Percentiles rank a stretch among this genome's conserved stretches.
phyloP scores from a whole-genome alignment of 2,797 vertebrate species.

The Stomatorhinus walkeri region DNA sequence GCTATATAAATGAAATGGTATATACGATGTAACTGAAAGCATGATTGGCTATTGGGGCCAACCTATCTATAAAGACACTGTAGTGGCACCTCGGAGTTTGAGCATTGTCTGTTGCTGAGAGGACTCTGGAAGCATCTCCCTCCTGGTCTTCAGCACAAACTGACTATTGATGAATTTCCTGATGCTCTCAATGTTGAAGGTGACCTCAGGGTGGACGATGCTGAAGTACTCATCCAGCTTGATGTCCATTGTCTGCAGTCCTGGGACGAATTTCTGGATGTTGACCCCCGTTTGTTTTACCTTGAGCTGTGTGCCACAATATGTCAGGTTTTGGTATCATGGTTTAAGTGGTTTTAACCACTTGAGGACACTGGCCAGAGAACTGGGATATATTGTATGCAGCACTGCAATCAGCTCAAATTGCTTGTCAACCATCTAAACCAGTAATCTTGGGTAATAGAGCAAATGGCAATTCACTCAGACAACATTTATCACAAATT shows the following conservation, averaged over 20 bases:
- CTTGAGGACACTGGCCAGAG: background rate
- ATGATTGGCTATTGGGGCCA: background rate
- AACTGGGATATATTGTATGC: background rate
- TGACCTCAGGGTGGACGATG: slow-evolving; percentile 61
- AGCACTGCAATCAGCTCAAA: background rate
- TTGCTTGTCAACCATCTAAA: background rate
- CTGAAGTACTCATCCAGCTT: slow-evolving; percentile 59
- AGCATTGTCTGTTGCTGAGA: slow-evolving; percentile 44
- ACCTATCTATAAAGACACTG: background rate
- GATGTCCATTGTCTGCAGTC: slow-evolving; percentile 47
- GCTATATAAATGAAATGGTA: background rate
- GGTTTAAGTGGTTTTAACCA: background rate
- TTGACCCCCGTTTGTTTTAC: slow-evolving; percentile 65
- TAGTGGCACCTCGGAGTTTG: slow-evolving; percentile 55
- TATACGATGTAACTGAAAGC: background rate
- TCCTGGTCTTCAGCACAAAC: slow-evolving; percentile 56
- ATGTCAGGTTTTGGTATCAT: background rate
- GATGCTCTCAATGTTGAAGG: slow-evolving; percentile 54
- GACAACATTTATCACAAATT: background rate
- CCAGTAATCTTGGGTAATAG: background rate
- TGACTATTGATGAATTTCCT: slow-evolving; percentile 56
- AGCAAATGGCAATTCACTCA: background rate
- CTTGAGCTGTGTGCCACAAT: slow-evolving; percentile 49
- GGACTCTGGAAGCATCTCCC: slow-evolving; percentile 45
- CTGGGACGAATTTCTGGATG: slow-evolving; percentile 65